Evolutionary conservation across 2,113 vertebrate genomes (phyloP).

Genomic region (Chaenocephalus aceratus): DNA sequence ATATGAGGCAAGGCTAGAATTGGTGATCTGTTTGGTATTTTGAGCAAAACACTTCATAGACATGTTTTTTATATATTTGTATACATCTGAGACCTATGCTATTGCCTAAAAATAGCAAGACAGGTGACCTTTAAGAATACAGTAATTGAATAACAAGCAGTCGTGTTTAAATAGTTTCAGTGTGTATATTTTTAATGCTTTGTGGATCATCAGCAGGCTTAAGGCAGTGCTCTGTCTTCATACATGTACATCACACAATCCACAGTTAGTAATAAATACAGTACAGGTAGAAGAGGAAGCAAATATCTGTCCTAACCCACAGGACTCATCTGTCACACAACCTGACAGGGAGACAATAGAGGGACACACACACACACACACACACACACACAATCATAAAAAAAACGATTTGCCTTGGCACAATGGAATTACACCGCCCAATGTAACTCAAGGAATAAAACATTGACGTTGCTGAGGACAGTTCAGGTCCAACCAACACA

Average conservation of each 20-base stretch:
- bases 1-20: too few species aligned
- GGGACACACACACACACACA: constrained; percentile 44
- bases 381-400: constrained; percentile 17
- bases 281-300: constrained; percentile 64
- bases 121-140: neutral
- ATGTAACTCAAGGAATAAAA: constrained; percentile 33
- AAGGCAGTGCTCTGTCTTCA: constrained; percentile 73
- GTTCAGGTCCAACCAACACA: constrained; percentile 33
- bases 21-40: too few species aligned
- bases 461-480: constrained; percentile 33
- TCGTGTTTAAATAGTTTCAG: constrained; percentile 75
- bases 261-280: constrained; percentile 77
- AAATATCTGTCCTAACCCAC: constrained; percentile 46
- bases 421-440: constrained; percentile 6
- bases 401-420: constrained; percentile 25
- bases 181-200: constrained; percentile 79
- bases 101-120: too few species aligned
- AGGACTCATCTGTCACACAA: constrained; percentile 45
- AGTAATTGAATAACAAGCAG: constrained; percentile 1
- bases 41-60: too few species aligned
- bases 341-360: constrained; percentile 54
- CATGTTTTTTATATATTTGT: too few species aligned
- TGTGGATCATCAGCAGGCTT: constrained; percentile 79
- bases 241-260: constrained; percentile 61
- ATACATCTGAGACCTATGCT: too few species aligned